Evolutionary conservation across 2,797 vertebrate species (phyloP).

Genomic region (Brachymystax lenok): DNA sequence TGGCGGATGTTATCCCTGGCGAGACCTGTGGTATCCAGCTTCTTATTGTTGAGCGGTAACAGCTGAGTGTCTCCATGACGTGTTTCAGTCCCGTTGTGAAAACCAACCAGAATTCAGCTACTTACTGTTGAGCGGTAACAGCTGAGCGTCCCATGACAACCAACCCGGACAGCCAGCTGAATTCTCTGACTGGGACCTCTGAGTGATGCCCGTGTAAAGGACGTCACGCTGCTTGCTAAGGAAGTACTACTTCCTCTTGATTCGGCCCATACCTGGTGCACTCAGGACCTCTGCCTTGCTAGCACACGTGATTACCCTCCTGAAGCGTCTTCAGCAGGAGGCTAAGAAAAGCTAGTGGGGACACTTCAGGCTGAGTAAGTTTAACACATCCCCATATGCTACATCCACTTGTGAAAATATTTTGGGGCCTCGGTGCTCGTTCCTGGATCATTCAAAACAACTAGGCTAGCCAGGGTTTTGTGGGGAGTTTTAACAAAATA

Average conservation of each 20-base stretch:
- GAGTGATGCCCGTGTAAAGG: not conserved
- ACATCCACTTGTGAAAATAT: not conserved
- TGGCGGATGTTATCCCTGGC: conserved; percentile 72
- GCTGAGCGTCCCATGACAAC: too few species aligned
- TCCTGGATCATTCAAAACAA: not conserved
- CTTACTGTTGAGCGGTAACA: conserved; percentile 23
- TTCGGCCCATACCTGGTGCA: too few species aligned
- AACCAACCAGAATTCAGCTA: not conserved
- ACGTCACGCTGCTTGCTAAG: too few species aligned
- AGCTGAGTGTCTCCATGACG: conserved; percentile 61
- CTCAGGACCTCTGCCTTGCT: too few species aligned
- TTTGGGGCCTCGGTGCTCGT: not conserved
- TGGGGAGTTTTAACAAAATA: not conserved
- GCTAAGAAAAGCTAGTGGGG: too few species aligned
- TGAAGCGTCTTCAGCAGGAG: too few species aligned
- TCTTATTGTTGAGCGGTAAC: conserved; percentile 59
- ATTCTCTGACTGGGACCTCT: conserved; percentile 47
- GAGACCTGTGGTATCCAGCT: conserved; percentile 59
- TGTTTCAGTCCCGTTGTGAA: too few species aligned
- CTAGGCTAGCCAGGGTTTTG: not conserved
- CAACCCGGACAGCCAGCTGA: conserved; percentile 38
- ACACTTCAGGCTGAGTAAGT: too few species aligned
- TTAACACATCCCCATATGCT: not conserved
- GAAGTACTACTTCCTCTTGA: too few species aligned
- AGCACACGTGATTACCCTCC: too few species aligned